A percentile compares a stretch with the other conserved stretches of the same genome.
Conservation (phyloP, 2,797 vertebrate species). For the Syngnathus acus region DNA sequence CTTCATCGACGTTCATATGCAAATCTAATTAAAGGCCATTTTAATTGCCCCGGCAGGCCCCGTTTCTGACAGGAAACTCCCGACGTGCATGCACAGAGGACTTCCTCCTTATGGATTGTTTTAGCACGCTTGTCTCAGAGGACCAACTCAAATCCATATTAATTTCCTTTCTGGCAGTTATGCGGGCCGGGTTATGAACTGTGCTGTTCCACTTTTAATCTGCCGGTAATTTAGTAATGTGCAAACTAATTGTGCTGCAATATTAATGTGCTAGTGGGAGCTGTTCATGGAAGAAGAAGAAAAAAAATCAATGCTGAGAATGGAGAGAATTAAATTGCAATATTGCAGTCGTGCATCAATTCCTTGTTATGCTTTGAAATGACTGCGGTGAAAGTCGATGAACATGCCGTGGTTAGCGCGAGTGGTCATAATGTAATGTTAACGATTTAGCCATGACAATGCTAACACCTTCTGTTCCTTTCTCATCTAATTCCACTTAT, state of each 20-base stretch:
- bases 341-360: constrained; percentile 85
- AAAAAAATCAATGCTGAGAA: constrained; percentile 90
- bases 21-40: constrained; percentile 75
- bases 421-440: background rate
- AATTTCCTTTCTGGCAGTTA: constrained; percentile 99
- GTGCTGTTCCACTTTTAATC: constrained; percentile 99
- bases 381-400: background rate
- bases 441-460: background rate
- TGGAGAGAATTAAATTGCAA: constrained; percentile 79
- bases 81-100: constrained; percentile 75
- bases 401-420: background rate
- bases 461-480: background rate
- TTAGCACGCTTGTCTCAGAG: constrained; percentile 81
- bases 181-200: constrained; percentile 87
- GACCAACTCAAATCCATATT: constrained; percentile 99
- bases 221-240: constrained; percentile 99
- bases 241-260: constrained; percentile 99
- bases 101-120: constrained; percentile 89
- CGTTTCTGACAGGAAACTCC: constrained; percentile 60
- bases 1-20: constrained; percentile 65
- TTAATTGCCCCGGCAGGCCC: constrained; percentile 75
- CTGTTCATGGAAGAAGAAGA: background rate
- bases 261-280: constrained; percentile 91
- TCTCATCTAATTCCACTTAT: background rate
- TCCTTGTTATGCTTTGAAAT: constrained; percentile 82